Conservation (phyloP, 2,113 vertebrate species). For the Crypturellus undulatus region DNA sequence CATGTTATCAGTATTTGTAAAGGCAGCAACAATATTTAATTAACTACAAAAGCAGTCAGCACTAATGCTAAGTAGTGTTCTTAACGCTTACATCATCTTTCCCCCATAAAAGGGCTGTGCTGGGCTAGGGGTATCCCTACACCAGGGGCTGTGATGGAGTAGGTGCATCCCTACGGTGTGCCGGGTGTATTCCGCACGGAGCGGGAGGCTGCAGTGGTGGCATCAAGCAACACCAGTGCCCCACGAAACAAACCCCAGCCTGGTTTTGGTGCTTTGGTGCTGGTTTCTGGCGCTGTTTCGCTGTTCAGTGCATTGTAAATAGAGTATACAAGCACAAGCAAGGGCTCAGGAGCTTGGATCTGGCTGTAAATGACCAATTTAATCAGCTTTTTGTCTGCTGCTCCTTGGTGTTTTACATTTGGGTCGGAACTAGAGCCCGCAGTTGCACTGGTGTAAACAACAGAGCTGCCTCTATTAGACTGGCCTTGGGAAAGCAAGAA, state of each 20-base stretch:
- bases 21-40: not conserved
- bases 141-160: no score
- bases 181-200: not conserved
- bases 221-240: not conserved
- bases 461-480: not conserved
- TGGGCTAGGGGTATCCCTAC: not conserved
- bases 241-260: not conserved
- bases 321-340: not conserved
- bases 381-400: not conserved
- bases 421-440: rapidly evolving
- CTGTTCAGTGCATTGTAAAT: not conserved
- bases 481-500: not conserved
- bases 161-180: no score
- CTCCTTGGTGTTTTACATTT: not conserved
- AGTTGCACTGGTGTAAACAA: not conserved
- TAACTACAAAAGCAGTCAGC: not conserved
- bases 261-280: not conserved
- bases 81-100: rapidly evolving
- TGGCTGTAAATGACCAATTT: not conserved
- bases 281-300: not conserved
- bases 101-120: rapidly evolving
- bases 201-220: not conserved
- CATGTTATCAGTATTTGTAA: not conserved
- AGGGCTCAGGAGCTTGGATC: not conserved
- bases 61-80: not conserved